Conservation (phyloP, 2,888 invertebrate genomes). For the Drosophila falleni region DNA sequence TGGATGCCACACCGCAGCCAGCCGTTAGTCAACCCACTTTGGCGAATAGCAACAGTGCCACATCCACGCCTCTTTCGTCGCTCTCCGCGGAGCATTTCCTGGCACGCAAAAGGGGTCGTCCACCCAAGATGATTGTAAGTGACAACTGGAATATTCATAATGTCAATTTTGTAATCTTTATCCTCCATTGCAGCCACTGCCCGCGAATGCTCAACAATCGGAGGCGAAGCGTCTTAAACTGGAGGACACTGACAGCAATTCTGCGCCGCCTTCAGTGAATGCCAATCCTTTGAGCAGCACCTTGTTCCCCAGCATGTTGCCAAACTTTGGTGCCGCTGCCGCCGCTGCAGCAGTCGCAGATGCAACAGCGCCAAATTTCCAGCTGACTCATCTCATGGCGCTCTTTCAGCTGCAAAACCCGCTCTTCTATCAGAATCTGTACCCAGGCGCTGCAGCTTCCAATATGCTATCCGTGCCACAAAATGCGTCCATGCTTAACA, state of each 20-base stretch:
- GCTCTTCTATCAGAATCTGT: slow-evolving; percentile 84
- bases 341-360: slow-evolving; percentile 70
- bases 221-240: slow-evolving; percentile 79
- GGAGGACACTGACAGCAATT: slow-evolving; percentile 58
- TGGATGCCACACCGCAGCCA: slow-evolving; percentile 64
- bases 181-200: slow-evolving; percentile 69
- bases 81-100: slow-evolving; percentile 83
- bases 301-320: slow-evolving; percentile 71
- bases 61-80: slow-evolving; percentile 83
- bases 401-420: slow-evolving; percentile 84
- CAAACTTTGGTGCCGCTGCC: slow-evolving; percentile 62
- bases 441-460: slow-evolving; percentile 73
- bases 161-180: background rate
- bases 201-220: slow-evolving; percentile 60
- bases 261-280: slow-evolving; percentile 5
- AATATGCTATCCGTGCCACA: slow-evolving; percentile 64
- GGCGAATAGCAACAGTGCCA: slow-evolving; percentile 44
- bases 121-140: slow-evolving; percentile 84
- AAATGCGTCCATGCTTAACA: slow-evolving; percentile 67
- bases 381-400: slow-evolving; percentile 84
- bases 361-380: slow-evolving; percentile 78
- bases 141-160: background rate
- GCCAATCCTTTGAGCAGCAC: slow-evolving; percentile 31
- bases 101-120: slow-evolving; percentile 83
- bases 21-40: slow-evolving; percentile 24